phyloP scores from a whole-genome alignment of 2,888 invertebrate genomes.

The Cantharis nigra region DNA sequence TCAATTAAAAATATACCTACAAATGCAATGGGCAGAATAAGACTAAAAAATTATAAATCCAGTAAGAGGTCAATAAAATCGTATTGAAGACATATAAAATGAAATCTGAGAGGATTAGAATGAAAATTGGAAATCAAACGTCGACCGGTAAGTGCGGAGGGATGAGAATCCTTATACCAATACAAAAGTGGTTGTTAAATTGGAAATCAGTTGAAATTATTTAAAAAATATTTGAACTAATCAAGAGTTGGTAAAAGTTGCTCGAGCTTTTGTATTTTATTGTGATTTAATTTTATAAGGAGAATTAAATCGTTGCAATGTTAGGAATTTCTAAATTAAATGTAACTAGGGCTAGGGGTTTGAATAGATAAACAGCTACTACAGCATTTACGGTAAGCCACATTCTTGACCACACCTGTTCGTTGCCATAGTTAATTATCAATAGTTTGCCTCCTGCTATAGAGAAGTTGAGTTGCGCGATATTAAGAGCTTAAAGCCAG shows the following conservation, averaged over 20 bases:
- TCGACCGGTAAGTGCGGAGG: no score
- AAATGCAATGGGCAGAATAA: no score
- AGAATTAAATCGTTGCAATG: neutral
- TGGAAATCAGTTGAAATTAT: neutral
- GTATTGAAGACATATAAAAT: no score
- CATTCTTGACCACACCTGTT: slow-evolving; percentile 20
- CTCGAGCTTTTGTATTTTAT: neutral
- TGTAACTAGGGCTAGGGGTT: slow-evolving; percentile 3
- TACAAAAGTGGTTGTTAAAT: neutral
- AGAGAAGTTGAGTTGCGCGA: neutral
- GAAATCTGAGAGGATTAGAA: no score
- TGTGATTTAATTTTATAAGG: neutral
- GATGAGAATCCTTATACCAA: neutral
- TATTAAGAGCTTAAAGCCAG: neutral
- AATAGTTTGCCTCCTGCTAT: neutral
- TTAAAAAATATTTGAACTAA: neutral
- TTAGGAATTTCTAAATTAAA: slow-evolving; percentile 10
- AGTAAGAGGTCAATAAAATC: no score
- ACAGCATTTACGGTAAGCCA: neutral
- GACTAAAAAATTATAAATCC: no score
- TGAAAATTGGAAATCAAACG: no score
- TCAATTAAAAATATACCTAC: no score
- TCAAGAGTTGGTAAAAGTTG: neutral
- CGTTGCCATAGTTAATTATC: slow-evolving; percentile 12
- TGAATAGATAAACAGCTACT: slow-evolving; percentile 12